Conservation (phyloP, 23 tunicate genomes). For the Oikopleura vanhoeffeni region DNA sequence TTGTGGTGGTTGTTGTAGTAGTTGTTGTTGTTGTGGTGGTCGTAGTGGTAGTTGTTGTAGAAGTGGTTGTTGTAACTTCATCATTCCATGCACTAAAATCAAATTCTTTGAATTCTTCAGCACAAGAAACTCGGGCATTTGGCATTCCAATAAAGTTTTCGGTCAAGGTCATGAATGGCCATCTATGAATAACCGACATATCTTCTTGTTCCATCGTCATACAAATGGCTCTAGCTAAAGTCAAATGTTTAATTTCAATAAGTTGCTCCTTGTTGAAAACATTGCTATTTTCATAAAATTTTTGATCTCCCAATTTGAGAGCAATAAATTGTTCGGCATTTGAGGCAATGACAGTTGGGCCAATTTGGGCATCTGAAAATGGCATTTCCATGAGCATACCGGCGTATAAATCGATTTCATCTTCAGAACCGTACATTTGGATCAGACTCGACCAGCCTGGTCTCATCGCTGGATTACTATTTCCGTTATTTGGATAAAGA, state of each 20-base stretch:
- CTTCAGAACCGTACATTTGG: background rate
- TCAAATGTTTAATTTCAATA: background rate
- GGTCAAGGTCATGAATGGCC: background rate
- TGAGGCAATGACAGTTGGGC: background rate
- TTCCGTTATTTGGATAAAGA: background rate
- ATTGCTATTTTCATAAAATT: background rate
- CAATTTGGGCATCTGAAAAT: background rate
- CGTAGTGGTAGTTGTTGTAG: background rate
- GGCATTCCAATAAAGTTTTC: background rate
- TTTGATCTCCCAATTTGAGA: background rate
- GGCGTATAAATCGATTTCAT: background rate
- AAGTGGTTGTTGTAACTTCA: background rate
- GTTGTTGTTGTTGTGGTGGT: constrained; percentile 11
- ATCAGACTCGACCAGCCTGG: background rate
- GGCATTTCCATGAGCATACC: background rate
- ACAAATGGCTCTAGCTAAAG: background rate
- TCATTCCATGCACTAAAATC: background rate
- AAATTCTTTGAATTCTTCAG: background rate
- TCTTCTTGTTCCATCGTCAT: background rate
- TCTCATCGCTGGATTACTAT: background rate
- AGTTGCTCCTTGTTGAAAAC: background rate
- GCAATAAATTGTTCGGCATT: background rate
- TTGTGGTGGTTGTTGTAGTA: constrained; percentile 3
- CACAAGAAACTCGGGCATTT: background rate
- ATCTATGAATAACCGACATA: background rate